phyloP scores from a whole-genome alignment of 1,140 invertebrate genomes.

The Zaprionus davidi region DNA sequence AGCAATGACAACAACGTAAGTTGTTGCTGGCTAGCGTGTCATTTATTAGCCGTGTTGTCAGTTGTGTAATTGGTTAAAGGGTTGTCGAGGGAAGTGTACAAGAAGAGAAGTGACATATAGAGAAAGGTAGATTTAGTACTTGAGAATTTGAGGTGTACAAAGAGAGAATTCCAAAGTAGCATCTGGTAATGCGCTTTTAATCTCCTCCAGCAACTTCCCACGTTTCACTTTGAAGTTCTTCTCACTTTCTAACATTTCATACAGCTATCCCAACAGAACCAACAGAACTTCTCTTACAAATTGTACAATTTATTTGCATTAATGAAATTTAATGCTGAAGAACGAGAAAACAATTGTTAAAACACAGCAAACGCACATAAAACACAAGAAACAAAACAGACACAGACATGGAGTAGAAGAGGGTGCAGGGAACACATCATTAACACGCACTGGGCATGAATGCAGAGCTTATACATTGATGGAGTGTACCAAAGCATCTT shows the following conservation, averaged over 20 bases:
- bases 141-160: background rate
- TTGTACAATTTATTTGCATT: constrained; percentile 74
- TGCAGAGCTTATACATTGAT: constrained; percentile 19
- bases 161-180: constrained; percentile 2
- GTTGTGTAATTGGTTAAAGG: constrained; percentile 36
- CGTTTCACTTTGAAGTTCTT: background rate
- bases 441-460: constrained; percentile 40
- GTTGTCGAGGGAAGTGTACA: constrained; percentile 11
- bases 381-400: constrained; percentile 30
- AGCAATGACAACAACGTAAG: constrained; percentile 68
- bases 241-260: constrained; percentile 13
- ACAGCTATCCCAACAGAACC: constrained; percentile 16
- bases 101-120: constrained; percentile 14
- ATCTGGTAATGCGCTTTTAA: constrained; percentile 66
- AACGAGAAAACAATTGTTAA: constrained; percentile 68
- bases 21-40: constrained; percentile 33
- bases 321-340: constrained; percentile 66
- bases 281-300: constrained; percentile 28
- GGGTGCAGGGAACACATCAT: constrained; percentile 42
- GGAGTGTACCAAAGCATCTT: background rate
- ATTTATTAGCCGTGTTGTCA: constrained; percentile 41
- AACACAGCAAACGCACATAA: constrained; percentile 28
- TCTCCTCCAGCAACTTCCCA: constrained; percentile 52
- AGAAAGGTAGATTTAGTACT: background rate
- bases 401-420: background rate